phyloP scores from a whole-genome alignment of 2,888 invertebrate genomes.

The Dryococelus australis region DNA sequence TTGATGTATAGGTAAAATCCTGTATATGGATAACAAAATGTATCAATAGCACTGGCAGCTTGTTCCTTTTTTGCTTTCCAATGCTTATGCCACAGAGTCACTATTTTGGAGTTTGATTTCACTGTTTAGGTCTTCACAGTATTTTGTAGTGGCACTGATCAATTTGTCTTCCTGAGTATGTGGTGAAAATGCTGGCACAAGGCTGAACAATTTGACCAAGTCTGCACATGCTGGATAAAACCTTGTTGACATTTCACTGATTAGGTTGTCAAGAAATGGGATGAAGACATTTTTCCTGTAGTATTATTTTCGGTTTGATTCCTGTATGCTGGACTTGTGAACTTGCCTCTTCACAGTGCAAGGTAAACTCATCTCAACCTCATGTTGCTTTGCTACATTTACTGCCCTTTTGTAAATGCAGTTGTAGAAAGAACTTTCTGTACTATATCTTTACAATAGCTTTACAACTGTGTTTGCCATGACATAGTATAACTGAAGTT shows the following conservation, averaged over 20 bases:
- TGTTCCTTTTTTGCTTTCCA: slow-evolving; percentile 1
- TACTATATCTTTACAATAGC: background rate
- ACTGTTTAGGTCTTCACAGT: background rate
- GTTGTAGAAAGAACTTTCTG: background rate
- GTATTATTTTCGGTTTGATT: background rate
- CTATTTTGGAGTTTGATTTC: background rate
- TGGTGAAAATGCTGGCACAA: background rate
- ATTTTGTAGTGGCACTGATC: background rate
- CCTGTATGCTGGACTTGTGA: background rate
- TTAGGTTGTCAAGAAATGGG: background rate
- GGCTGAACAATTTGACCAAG: background rate
- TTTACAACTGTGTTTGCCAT: background rate
- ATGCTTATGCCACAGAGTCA: background rate
- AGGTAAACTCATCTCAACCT: background rate
- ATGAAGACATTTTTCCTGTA: background rate
- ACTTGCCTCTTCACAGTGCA: background rate
- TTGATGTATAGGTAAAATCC: background rate
- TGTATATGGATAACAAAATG: background rate
- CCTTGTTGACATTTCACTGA: background rate
- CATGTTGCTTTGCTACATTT: background rate
- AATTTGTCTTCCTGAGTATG: background rate
- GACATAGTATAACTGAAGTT: background rate
- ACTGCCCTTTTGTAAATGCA: slow-evolving; percentile 8
- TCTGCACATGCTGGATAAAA: background rate
- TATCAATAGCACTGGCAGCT: slow-evolving; percentile 2